Percentiles rank a stretch among this genome's conserved stretches.
Conservation (phyloP, 2,888 invertebrate genomes). For the Agrotis clavis region DNA sequence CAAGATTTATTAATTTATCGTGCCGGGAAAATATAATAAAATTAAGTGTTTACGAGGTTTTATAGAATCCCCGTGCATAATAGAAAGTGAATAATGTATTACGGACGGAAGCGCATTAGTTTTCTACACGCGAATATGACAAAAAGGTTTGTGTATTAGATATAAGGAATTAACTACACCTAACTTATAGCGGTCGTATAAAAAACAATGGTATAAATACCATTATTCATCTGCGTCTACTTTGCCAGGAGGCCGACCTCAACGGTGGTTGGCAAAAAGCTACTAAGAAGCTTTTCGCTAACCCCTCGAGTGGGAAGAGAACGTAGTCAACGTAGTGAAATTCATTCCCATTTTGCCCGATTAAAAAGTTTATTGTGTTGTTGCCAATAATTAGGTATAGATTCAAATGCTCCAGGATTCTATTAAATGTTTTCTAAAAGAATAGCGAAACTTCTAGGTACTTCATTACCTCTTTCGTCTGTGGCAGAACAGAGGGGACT, state of each 20-base stretch:
- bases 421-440: too few relatives aligned
- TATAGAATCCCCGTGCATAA: neutral
- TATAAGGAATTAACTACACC: neutral
- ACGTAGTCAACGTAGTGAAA: too few relatives aligned
- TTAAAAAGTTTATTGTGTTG: too few relatives aligned
- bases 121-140: conserved; percentile 49
- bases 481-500: neutral
- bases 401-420: too few relatives aligned
- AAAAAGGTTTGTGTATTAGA: conserved; percentile 42
- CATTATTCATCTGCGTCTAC: too few relatives aligned
- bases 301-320: too few relatives aligned
- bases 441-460: too few relatives aligned
- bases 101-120: conserved; percentile 37
- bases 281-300: too few relatives aligned
- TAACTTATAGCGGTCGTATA: neutral
- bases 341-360: too few relatives aligned
- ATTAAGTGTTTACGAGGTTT: neutral
- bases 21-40: neutral
- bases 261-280: too few relatives aligned
- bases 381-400: too few relatives aligned
- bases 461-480: neutral
- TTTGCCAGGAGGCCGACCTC: too few relatives aligned
- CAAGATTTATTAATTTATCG: conserved; percentile 4
- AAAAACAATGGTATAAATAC: neutral
- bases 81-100: conserved; percentile 33